Base-by-base conservation (phyloP, 92 coral and sea anemone species). In the Paragorgia papillata region DNA sequence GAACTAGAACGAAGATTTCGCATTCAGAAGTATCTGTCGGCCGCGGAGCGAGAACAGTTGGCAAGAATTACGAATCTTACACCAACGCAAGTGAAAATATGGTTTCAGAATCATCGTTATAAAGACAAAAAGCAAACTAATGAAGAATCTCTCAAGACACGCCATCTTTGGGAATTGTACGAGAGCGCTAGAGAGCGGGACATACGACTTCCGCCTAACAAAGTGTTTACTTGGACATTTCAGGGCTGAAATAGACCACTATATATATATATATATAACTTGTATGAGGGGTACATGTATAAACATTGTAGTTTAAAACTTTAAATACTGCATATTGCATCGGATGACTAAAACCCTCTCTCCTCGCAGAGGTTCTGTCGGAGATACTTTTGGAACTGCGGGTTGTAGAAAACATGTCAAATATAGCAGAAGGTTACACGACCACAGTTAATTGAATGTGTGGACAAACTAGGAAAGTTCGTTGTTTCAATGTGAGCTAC, bases 71-170 rank as follows among this genome's bases (percentile, higher is more conserved):
- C 92, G 34, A 91, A 89, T 79, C 82, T 95, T 15, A 95, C 99
- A 2, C 97, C 99, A 0, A 85, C 92, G 35, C 99, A 95, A 76
- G 97, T 95, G 33, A 95, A 95, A 67, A 92, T 95, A 49, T 95
- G 99, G 99, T 95, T 91, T 79, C 99, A 95, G 53, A 95, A 95
- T 46, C 99, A 95, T 74, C 91, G 99, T 4, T 95, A 95, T 88
- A 95, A 95, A 77, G 81, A 95, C 75, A 85, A 93, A 30, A 91
- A 92, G 33, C 89, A 94, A 66, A 86, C 67, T 62, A 84, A 86
- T 10, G 57, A 74, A 2, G 87, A 83, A 35, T 71, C 78, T 7
- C 14, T 29, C 0, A 26, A 71, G 22, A 71, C 78, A 17, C 44
- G 37, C 39, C 78, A 54, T 15, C 78, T 71, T 53, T 71, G 78